Conservation (phyloP, 2,797 vertebrate species). For the Tokudaia tokunoshimensis region DNA sequence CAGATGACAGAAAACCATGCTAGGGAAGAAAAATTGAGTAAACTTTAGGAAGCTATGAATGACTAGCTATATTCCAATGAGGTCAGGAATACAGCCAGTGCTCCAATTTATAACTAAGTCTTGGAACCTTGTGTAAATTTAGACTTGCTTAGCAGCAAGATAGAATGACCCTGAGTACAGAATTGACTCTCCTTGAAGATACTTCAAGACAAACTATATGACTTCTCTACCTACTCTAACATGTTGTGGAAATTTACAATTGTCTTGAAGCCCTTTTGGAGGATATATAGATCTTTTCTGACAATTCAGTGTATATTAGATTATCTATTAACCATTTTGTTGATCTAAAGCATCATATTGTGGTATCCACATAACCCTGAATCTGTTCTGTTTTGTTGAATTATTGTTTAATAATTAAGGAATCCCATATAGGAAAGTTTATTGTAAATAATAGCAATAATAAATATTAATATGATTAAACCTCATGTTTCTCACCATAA, state of each 20-base stretch:
- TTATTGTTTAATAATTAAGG: neutral
- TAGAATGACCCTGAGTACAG: neutral
- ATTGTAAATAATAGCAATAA: neutral
- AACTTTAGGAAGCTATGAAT: neutral
- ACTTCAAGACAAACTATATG: neutral
- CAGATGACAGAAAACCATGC: neutral
- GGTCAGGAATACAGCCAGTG: neutral
- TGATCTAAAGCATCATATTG: neutral
- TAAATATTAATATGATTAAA: neutral
- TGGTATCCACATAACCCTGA: neutral
- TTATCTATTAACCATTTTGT: neutral
- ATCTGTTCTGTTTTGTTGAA: neutral
- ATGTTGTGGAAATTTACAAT: neutral
- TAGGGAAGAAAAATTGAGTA: neutral
- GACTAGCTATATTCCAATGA: neutral
- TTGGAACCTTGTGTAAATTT: neutral
- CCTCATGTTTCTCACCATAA: neutral
- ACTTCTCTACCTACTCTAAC: neutral
- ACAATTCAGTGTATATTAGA: neutral
- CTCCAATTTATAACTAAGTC: neutral
- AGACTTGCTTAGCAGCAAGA: neutral
- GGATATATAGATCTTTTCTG: neutral
- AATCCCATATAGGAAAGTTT: neutral
- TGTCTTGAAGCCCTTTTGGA: neutral
- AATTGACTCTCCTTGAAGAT: neutral